Evolutionary conservation across 2,797 vertebrate species (phyloP).

Genomic region (Poeciliopsis turneri): DNA sequence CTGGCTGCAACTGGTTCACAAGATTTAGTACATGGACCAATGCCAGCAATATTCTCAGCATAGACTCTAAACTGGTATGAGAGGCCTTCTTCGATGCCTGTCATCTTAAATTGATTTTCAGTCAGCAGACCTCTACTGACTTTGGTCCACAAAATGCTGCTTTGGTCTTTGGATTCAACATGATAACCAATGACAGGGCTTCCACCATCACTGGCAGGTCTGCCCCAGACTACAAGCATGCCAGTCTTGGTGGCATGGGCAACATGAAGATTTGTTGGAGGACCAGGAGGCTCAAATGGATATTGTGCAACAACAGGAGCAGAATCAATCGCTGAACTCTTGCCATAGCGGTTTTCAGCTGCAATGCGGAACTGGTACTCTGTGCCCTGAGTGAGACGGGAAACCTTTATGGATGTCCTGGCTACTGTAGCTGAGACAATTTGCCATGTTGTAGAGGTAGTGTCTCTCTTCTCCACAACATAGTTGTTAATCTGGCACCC

Average conservation of each 20-base stretch:
- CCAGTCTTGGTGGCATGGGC: constrained; percentile 89
- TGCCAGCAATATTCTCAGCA: constrained; percentile 94
- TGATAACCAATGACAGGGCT: constrained; percentile 92
- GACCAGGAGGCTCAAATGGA: constrained; percentile 92
- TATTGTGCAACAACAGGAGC: constrained; percentile 91
- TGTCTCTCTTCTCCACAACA: constrained; percentile 96
- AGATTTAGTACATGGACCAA: constrained; percentile 91
- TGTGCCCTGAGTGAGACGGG: constrained; percentile 88
- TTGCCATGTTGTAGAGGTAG: constrained; percentile 93
- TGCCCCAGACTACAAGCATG: constrained; percentile 92
- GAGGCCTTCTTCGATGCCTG: constrained; percentile 92
- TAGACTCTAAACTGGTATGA: constrained; percentile 94
- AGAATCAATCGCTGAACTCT: constrained; percentile 88
- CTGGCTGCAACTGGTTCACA: constrained; percentile 93
- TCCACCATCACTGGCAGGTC: constrained; percentile 92
- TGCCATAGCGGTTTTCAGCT: constrained; percentile 97
- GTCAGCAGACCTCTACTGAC: constrained; percentile 89
- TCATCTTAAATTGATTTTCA: constrained; percentile 94
- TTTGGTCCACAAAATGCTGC: constrained; percentile 95
- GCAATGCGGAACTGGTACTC: constrained; percentile 98
- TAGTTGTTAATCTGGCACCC: constrained; percentile 99
- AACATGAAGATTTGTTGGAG: constrained; percentile 89
- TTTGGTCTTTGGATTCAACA: constrained; percentile 93
- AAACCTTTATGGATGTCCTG: constrained; percentile 94
- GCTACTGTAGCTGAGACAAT: constrained; percentile 96